Evolutionary conservation across 1,140 invertebrate genomes (phyloP).

Genomic region (Trissolcus basalis): DNA sequence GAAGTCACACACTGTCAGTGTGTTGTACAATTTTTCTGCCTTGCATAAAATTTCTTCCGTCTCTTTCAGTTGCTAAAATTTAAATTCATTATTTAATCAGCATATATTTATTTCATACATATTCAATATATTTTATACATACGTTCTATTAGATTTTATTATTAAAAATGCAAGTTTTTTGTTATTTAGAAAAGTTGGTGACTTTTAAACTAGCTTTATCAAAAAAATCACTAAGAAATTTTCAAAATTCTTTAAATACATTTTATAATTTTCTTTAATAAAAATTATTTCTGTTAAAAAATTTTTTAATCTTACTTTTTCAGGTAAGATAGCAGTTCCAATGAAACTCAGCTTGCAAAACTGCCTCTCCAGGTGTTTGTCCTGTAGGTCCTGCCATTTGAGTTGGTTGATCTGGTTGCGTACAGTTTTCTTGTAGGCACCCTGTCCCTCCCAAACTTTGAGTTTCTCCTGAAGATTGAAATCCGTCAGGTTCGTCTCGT

Average conservation of each 20-base stretch:
- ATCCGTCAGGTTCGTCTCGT: slow-evolving; percentile 85
- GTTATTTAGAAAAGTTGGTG: no score
- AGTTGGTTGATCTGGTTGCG: slow-evolving; percentile 80
- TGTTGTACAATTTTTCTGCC: slow-evolving; percentile 88
- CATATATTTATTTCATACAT: no score
- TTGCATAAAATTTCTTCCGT: slow-evolving; percentile 80
- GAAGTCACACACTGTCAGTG: slow-evolving; percentile 86
- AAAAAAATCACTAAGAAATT: no score
- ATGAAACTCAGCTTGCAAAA: slow-evolving; percentile 81
- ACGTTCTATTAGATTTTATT: no score
- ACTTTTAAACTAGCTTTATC: no score
- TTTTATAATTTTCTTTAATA: no score
- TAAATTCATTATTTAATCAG: no score
- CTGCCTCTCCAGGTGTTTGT: slow-evolving; percentile 80
- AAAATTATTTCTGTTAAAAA: no score
- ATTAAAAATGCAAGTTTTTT: not conserved
- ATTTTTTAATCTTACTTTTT: slow-evolving; percentile 77
- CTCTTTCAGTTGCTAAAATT: slow-evolving; percentile 76
- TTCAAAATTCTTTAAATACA: no score
- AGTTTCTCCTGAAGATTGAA: slow-evolving; percentile 80
- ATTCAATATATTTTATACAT: no score
- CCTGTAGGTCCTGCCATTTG: slow-evolving; percentile 80
- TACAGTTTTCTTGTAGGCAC: slow-evolving; percentile 67
- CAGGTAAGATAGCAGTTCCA: slow-evolving; percentile 82
- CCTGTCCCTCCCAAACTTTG: slow-evolving; percentile 66